phyloP scores from a whole-genome alignment of 2,113 vertebrate genomes.

The Leuciscus idus region DNA sequence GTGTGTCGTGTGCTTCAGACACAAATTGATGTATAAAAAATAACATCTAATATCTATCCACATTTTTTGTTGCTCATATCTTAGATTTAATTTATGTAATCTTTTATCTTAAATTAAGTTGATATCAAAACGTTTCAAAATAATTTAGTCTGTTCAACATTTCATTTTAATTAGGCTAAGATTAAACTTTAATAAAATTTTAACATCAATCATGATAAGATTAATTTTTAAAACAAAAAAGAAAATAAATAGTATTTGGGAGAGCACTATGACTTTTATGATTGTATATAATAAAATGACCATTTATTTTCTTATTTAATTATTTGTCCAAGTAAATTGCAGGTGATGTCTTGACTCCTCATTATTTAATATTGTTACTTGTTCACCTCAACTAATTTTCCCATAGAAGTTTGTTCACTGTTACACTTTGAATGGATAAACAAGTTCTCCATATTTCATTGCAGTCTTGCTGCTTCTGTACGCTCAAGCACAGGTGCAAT shows the following conservation, averaged over 20 bases:
- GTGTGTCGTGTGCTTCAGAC: too few relatives aligned
- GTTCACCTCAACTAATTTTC: not conserved
- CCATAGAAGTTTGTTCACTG: not conserved
- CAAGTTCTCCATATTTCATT: not conserved
- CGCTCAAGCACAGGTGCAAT: not conserved
- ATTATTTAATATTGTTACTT: not conserved
- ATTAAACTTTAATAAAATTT: not conserved
- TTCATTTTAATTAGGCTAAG: not conserved
- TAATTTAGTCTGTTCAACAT: not conserved
- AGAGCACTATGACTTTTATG: not conserved
- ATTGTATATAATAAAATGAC: not conserved
- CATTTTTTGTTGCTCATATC: not conserved
- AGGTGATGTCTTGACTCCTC: not conserved
- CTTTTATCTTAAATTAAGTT: not conserved
- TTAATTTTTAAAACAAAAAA: not conserved
- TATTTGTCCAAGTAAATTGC: not conserved
- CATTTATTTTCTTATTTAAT: not conserved
- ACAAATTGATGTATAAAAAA: not conserved
- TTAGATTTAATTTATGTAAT: not conserved
- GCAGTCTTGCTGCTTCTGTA: not conserved
- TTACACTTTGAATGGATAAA: not conserved
- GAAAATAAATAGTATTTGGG: not conserved
- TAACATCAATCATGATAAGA: not conserved
- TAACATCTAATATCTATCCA: not conserved
- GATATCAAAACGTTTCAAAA: not conserved